Base-by-base conservation (phyloP, 1,140 invertebrate species). In the Arctopsyche grandis region DNA sequence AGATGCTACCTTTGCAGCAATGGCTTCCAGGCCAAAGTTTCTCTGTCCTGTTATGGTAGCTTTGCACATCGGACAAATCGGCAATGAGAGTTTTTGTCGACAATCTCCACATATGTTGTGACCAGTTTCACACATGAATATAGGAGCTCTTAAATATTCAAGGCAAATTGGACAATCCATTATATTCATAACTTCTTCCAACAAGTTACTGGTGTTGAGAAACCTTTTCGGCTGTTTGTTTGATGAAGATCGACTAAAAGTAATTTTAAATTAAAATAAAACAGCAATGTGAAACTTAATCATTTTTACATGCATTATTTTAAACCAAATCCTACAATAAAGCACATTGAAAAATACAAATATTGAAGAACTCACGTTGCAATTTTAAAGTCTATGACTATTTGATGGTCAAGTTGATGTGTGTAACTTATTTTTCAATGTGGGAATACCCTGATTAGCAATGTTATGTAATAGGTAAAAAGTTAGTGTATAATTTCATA, bases 101-200 rank as follows among this genome's bases (percentile, higher is more conserved):
- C 94, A 96, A 7, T 86, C 86, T 74, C 90, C 90, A 85, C 94
- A 96, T 12, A 95, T 90, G 81, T 94, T 91, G 86, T 96, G 94
- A 0, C 94, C 94, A 82, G 91, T 91, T 82, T 93, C 91, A 84
- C 94, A 96, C 85, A 95, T 93, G 44, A 86, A 87, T 81, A 91
- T 93, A 12, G 94, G 94, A 60, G 93, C 91, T 21, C 91, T 88
- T 85, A 95, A 93, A 83, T 91, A 91, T 80, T 96, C 93, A 84
- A 94, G 88, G 83, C 95, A 96, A 9, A 95, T 93, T 0, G 94
- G 94, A 87, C 94, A 96, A 83, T 95, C 93, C 56, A 81, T 19
- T 0, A 19, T 26, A 24, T 48, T 60, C 10, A 58, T 7, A 0
- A 75, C 73, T 9, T 60, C 73, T 14, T 75, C 43, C 9, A 75